Base-by-base conservation (phyloP, 2,113 vertebrate genomes). In the Lichenostomus cassidix region DNA sequence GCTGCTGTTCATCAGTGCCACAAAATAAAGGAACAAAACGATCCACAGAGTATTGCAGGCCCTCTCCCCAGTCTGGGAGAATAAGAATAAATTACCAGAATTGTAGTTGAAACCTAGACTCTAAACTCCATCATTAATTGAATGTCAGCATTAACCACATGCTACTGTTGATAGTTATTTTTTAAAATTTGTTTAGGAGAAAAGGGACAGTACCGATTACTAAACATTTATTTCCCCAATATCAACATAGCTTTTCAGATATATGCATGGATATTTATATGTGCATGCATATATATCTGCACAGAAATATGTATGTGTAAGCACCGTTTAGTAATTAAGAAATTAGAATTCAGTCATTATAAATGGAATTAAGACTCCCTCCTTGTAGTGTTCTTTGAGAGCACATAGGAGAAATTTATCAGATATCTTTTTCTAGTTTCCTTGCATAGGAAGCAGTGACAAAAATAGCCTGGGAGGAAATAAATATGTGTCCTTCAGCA, bases 201-300 rank as follows among this genome's bases (percentile, higher is more conserved):
- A 93, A 76, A 86, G 19, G 6, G 11, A 50, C 14, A 42, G 7
- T 31, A 21, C 5, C 27, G 65, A 41, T 52, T 24, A 73, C 10
- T 27, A 82, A 64, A 73, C 20, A 58, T 56, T 49, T 50, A 56
- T 65, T 79, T 85, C 22, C 37, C 18, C 62, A n/a, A 49, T 12
- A 55, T 23, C 41, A 89, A 5, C 0, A 3, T 7, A 47, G 21
- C 27, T 56, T 80, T 35, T 69, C 58, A 28, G n/a, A 88, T 31
- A 41, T 8, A 64, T 1, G 0, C 0, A 0, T 17, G 10, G 11
- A 55, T 59, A 55, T 13, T 49, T 31, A 22, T 23, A n/a, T 10
- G 4, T 5, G 4, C 7, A 35, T 60, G 20, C 25, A 50, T 28
- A 25, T 13, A 47, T 23, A 42, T n/a, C n/a, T 42, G 16, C 50